A percentile compares a stretch with the other conserved stretches of the same genome.
These are phyloP conservation scores for Amyelois transitella DNA, from an alignment of 1,140 invertebrate genomes.

Conservation along the genomic window DNA sequence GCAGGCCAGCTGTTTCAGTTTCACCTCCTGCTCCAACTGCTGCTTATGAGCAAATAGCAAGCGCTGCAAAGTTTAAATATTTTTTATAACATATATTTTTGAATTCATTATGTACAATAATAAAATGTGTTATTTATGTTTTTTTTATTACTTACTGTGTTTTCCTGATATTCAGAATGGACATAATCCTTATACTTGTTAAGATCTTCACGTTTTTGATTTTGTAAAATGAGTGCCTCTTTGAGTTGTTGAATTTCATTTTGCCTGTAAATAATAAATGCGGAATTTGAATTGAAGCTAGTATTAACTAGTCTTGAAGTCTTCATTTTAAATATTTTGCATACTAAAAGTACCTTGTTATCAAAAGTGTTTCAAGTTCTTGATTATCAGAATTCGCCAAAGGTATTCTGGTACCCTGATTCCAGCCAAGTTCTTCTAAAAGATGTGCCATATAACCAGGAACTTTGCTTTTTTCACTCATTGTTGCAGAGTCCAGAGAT, in stretches of 20 bases:
- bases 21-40: constrained; percentile 78
- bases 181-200: constrained; percentile 74
- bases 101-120: constrained; percentile 6
- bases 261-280: constrained; percentile 42
- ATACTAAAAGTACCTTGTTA: constrained; percentile 40
- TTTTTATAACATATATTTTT: not conserved
- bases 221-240: constrained; percentile 50
- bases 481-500: constrained; percentile 13
- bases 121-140: constrained; percentile 6
- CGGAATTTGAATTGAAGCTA: not conserved
- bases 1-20: constrained; percentile 70
- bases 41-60: constrained; percentile 76
- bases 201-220: constrained; percentile 64
- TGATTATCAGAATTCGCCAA: constrained; percentile 83
- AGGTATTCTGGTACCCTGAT: constrained; percentile 81
- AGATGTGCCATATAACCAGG: constrained; percentile 76
- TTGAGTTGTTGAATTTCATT: constrained; percentile 64
- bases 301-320: no score
- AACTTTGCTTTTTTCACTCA: constrained; percentile 31
- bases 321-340: not conserved
- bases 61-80: constrained; percentile 35
- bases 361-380: constrained; percentile 73
- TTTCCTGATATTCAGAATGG: constrained; percentile 74
- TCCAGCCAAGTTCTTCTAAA: constrained; percentile 81
- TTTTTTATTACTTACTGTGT: constrained; percentile 58